These are phyloP conservation scores for Byasa hedistus DNA, from an alignment of 2,888 invertebrate genomes.

Conservation along the genomic window DNA sequence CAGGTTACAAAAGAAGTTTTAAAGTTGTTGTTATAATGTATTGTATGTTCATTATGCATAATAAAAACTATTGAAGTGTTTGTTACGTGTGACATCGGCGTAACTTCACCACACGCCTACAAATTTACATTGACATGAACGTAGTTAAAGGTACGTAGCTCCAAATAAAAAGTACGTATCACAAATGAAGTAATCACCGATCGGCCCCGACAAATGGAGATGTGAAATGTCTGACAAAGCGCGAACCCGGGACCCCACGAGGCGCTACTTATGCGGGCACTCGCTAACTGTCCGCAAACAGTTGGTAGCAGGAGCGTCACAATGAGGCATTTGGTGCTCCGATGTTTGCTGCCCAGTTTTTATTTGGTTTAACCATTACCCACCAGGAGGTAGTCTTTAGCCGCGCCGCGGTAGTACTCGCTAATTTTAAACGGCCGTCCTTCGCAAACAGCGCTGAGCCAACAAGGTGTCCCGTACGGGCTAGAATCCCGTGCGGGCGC, in stretches of 20 bases:
- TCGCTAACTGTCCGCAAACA: conserved; percentile 31
- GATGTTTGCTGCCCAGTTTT: conserved; percentile 31
- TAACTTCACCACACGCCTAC: no score
- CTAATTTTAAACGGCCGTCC: conserved; percentile 68
- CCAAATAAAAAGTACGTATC: no score
- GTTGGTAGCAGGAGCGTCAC: conserved; percentile 7
- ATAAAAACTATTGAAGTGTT: no score
- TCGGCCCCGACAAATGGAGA: no score
- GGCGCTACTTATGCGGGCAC: conserved; percentile 9
- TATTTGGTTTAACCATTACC: conserved; percentile 53
- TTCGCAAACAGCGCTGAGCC: conserved; percentile 62
- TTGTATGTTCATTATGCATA: no score
- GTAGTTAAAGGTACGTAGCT: no score
- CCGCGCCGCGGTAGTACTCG: conserved; percentile 69
- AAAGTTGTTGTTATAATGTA: no score
- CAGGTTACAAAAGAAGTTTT: no score
- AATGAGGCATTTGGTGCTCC: conserved; percentile 16
- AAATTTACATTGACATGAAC: no score
- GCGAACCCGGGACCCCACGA: conserved; percentile 18
- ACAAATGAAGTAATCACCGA: no score
- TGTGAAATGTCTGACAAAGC: no score
- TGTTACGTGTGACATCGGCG: no score
- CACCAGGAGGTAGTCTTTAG: conserved; percentile 48
- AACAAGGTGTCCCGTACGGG: conserved; percentile 51
- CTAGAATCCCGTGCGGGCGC: conserved; percentile 37